phyloP scores from a whole-genome alignment of 2,797 vertebrate genomes.

The Hylomyscus alleni region DNA sequence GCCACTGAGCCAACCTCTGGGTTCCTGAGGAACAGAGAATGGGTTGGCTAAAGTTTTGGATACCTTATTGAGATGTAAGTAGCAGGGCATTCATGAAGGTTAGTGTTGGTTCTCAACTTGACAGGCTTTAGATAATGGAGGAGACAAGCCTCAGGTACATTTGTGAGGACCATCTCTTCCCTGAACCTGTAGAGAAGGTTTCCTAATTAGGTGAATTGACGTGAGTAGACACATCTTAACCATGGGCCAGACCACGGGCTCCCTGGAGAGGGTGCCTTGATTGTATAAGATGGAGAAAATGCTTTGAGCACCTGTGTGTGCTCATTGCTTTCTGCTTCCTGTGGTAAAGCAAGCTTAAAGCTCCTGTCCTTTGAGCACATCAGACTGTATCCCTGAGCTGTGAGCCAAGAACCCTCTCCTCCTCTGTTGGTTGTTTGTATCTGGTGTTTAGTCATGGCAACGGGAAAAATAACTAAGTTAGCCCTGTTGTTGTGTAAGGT shows the following conservation, averaged over 20 bases:
- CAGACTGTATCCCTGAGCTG: neutral
- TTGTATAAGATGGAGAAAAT: neutral
- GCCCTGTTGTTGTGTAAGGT: neutral
- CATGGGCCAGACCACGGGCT: too few relatives aligned
- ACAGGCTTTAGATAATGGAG: too few relatives aligned
- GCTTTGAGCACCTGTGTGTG: rapidly evolving
- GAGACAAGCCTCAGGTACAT: neutral
- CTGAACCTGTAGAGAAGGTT: neutral
- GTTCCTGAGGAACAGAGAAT: neutral
- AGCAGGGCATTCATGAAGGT: neutral
- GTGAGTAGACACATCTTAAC: neutral
- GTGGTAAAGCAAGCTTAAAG: too few relatives aligned
- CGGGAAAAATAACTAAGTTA: neutral
- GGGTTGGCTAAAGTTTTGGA: neutral
- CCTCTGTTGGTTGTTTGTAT: neutral
- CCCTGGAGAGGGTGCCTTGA: neutral
- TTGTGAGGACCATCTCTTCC: neutral
- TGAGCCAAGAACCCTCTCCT: neutral
- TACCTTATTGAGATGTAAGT: neutral
- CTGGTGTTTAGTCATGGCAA: neutral
- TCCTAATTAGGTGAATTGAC: too few relatives aligned
- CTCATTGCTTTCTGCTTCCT: neutral
- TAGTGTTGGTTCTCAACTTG: neutral
- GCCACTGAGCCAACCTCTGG: rapidly evolving
- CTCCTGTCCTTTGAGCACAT: neutral